Conservation (phyloP, 53 echinoderm and acorn worm species). For the Luidia sarsii region DNA sequence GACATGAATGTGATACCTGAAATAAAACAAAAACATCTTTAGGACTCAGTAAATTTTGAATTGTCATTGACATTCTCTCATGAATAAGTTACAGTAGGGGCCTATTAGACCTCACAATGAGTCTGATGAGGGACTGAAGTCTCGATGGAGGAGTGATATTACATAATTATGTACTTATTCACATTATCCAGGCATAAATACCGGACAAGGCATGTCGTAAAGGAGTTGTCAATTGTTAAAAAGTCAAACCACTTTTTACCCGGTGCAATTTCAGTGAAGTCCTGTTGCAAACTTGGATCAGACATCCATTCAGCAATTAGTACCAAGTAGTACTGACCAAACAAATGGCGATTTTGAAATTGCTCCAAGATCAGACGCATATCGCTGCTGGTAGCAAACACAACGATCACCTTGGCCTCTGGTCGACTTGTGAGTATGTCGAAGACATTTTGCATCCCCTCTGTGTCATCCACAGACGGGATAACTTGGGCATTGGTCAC, state of each 20-base stretch:
- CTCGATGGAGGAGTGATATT: too few relatives aligned
- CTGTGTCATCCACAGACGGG: neutral
- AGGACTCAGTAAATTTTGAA: too few relatives aligned
- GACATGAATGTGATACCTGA: constrained; percentile 54
- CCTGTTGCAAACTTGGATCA: constrained; percentile 4
- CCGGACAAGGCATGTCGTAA: too few relatives aligned
- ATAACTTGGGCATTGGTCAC: constrained; percentile 49
- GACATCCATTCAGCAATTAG: constrained; percentile 21
- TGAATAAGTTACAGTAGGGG: too few relatives aligned
- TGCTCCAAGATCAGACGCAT: constrained; percentile 53
- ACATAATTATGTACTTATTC: too few relatives aligned
- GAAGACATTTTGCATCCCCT: constrained; percentile 59
- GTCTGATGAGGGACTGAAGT: too few relatives aligned
- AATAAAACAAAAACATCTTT: too few relatives aligned
- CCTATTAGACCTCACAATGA: too few relatives aligned
- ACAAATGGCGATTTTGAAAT: constrained; percentile 30
- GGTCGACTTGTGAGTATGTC: constrained; percentile 23
- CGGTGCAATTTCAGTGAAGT: constrained; percentile 21
- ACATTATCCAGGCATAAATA: too few relatives aligned
- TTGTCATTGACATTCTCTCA: too few relatives aligned
- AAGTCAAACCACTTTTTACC: neutral
- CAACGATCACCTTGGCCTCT: constrained; percentile 71
- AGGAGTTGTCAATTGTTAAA: too few relatives aligned
- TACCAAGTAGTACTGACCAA: constrained; percentile 70
- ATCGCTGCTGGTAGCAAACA: constrained; percentile 39